Conservation (phyloP, 2,888 invertebrate species). For the Drosophila fulvimacula region DNA sequence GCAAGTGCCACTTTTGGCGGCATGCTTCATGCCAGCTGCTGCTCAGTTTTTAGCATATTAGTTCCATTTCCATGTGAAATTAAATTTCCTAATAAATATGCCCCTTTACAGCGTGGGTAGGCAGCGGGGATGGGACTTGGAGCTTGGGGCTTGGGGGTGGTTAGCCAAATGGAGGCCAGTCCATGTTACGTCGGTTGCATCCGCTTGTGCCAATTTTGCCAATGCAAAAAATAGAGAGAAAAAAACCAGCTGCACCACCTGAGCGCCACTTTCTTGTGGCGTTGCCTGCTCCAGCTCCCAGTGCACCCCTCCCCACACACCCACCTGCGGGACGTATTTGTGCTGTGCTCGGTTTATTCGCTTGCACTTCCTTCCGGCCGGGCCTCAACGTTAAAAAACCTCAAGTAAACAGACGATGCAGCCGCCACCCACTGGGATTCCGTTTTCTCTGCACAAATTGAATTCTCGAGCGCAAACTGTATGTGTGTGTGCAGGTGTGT, state of each 20-base stretch:
- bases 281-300: neutral
- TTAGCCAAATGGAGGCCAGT: neutral
- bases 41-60: slow-evolving; percentile 40
- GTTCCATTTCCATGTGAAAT: slow-evolving; percentile 33
- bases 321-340: slow-evolving; percentile 46
- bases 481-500: slow-evolving; percentile 7
- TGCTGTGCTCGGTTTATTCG: slow-evolving; percentile 70
- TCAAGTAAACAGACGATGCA: slow-evolving; percentile 70
- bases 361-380: slow-evolving; percentile 75
- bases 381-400: slow-evolving; percentile 59
- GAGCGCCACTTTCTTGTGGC: slow-evolving; percentile 32
- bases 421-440: slow-evolving; percentile 21
- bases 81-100: slow-evolving; percentile 55
- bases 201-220: slow-evolving; percentile 73
- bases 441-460: slow-evolving; percentile 69
- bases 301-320: neutral
- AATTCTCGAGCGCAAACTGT: slow-evolving; percentile 64
- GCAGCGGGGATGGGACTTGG: too few species aligned
- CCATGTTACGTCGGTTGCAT: slow-evolving; percentile 51
- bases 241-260: slow-evolving; percentile 46
- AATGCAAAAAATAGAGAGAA: slow-evolving; percentile 37
- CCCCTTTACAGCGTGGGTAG: slow-evolving; percentile 12
- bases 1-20: slow-evolving; percentile 21
- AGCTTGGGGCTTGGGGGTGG: neutral
- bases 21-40: slow-evolving; percentile 33